Evolutionary conservation across 2,113 vertebrate species (phyloP).

Genomic region (Poeciliopsis retropinna): DNA sequence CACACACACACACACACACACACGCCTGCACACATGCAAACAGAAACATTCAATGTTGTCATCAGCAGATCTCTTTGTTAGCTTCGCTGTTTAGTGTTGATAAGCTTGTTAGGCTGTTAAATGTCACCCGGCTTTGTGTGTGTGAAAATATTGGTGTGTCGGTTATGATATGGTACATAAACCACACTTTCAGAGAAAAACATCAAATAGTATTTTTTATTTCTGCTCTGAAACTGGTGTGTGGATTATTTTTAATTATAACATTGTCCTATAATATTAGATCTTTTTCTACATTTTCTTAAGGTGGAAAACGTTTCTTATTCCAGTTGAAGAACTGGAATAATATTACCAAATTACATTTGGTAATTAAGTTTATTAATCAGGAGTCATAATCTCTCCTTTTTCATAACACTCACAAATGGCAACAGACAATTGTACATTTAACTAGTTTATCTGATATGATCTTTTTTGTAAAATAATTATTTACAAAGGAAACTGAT

Average conservation of each 20-base stretch:
- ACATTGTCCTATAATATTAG: neutral
- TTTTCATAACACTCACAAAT: no score
- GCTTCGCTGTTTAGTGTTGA: conserved; percentile 11
- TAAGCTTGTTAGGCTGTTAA: conserved; percentile 35
- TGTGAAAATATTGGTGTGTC: conserved; percentile 14
- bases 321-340: neutral
- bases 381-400: no score
- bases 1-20: neutral
- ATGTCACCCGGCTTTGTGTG: conserved; percentile 16
- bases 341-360: no score
- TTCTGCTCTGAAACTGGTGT: neutral
- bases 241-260: neutral
- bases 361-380: no score
- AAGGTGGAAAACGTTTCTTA: no score
- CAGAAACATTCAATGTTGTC: conserved; percentile 18
- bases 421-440: no score
- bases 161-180: neutral
- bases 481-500: no score
- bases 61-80: conserved; percentile 31
- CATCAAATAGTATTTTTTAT: neutral
- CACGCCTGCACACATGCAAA: neutral
- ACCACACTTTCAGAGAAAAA: neutral
- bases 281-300: neutral
- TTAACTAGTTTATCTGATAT: no score
- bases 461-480: no score